These are phyloP conservation scores for Gadopsis bispinosus DNA, from an alignment of 2,797 vertebrate species.

Conservation along the genomic window DNA sequence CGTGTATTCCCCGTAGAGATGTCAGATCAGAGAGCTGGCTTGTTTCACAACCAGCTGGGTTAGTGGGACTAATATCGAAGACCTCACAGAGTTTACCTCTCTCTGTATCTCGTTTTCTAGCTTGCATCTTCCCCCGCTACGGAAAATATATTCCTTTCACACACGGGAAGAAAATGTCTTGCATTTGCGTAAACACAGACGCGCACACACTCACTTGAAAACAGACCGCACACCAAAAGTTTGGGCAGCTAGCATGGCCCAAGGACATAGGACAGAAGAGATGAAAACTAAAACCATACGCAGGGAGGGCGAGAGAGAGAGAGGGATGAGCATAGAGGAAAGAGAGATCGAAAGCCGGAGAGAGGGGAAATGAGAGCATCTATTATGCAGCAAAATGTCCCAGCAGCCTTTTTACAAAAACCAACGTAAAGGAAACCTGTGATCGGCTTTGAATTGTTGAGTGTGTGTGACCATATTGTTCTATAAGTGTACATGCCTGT, in stretches of 20 bases:
- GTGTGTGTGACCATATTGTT: conserved; percentile 16
- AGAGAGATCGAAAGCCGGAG: conserved; percentile 52
- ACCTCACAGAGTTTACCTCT: conserved; percentile 72
- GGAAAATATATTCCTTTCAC: conserved; percentile 24
- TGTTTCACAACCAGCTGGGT: conserved; percentile 76
- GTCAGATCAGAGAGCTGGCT: conserved; percentile 76
- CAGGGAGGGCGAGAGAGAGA: conserved; percentile 9
- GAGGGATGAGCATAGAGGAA: conserved; percentile 41
- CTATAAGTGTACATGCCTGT: background rate
- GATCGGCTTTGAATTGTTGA: conserved; percentile 46
- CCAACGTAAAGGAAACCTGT: conserved; percentile 61
- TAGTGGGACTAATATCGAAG: conserved; percentile 70
- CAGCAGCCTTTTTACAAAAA: conserved; percentile 65
- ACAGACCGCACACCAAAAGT: conserved; percentile 72
- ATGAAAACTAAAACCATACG: conserved; percentile 78
- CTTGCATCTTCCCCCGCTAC: conserved; percentile 22
- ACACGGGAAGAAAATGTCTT: conserved; percentile 43
- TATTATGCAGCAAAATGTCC: conserved; percentile 50
- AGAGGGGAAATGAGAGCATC: conserved; percentile 57
- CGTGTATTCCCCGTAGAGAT: conserved; percentile 72
- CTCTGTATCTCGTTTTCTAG: conserved; percentile 34
- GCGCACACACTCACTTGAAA: conserved; percentile 48
- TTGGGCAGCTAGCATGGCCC: conserved; percentile 56
- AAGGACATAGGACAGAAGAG: conserved; percentile 66
- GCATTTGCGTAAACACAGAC: conserved; percentile 50